phyloP scores from a whole-genome alignment of 2,113 vertebrate species.

The Macrotis lagotis region DNA sequence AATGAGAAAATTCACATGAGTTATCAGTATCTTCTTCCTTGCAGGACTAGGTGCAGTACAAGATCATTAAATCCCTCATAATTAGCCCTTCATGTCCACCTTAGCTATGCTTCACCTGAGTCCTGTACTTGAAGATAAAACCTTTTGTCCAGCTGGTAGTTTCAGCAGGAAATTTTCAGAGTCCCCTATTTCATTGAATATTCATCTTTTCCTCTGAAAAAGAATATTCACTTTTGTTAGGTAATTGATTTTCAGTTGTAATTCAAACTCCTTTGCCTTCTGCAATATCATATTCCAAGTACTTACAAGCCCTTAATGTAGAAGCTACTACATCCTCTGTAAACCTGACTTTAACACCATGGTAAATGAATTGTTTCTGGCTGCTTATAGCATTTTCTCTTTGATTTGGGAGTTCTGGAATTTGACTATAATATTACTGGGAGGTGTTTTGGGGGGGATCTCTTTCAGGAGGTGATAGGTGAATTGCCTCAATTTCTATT shows the following conservation, averaged over 20 bases:
- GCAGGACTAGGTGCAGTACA: too few species aligned
- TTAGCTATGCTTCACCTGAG: neutral
- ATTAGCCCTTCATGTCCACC: neutral
- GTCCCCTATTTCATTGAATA: neutral
- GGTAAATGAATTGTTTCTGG: neutral
- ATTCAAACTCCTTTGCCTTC: neutral
- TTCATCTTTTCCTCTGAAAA: neutral
- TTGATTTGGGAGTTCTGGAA: neutral
- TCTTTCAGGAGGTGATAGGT: too few species aligned
- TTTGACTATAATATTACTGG: too few species aligned
- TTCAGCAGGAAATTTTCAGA: neutral
- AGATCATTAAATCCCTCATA: too few species aligned
- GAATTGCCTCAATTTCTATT: too few species aligned
- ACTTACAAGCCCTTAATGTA: neutral
- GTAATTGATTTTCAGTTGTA: neutral
- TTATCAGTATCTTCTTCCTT: too few species aligned
- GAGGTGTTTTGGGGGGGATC: too few species aligned
- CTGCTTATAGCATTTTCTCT: neutral
- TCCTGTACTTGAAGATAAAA: neutral
- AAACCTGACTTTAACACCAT: neutral
- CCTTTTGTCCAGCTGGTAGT: neutral
- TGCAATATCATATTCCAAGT: neutral
- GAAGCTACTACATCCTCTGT: neutral
- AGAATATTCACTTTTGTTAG: neutral
- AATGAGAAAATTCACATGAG: too few species aligned